Base-by-base conservation (phyloP, 2,888 invertebrate species). In the Doris montereyensis region DNA sequence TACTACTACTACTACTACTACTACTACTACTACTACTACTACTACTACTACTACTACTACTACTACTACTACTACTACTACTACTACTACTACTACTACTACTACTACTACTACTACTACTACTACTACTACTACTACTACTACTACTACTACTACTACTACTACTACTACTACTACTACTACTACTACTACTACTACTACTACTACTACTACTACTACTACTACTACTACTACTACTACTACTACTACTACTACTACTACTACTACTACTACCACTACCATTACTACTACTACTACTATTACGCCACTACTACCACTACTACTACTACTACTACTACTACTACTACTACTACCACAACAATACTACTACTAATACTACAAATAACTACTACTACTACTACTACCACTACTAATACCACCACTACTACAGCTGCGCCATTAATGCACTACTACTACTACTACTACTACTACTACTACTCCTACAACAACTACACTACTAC, bases 161-260 rank as follows among this genome's bases (percentile, higher is more conserved):
- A 73, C 73, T 21, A 26, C n/a, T 73, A 24, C 52, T 57, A 24
- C 73, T 28, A 57, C 28, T 73, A 57, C 73, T 57, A 52, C 57
- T 41, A 57, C 73, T 57, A 26, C 57, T 17, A 5, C 58, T 21
- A 10, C 68, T 28, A 8, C 68, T 10, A 30, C 10, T 28, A 68
- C 68, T 21, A 10, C 34, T 76, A 5, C 62, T 62, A 62, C 65
- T 62, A 76, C 76, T 65, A 67, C 35, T 3, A 34, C 76, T 76
- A 65, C 76, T 34, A 32, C 76, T 62, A 32, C 76, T 62, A 65
- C 62, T 76, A 65, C 76, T 76, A 32, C 76, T 76, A 32, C 76
- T 76, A 62, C 76, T 76, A 76, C 34, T 76, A 62, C 76, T 62
- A 32, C 60, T 76, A 24, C 62, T 76, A 62, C 60, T 76, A 76